These are phyloP conservation scores for Neolamprologus modestus DNA, from an alignment of 2,113 vertebrate genomes.

Conservation along the genomic window DNA sequence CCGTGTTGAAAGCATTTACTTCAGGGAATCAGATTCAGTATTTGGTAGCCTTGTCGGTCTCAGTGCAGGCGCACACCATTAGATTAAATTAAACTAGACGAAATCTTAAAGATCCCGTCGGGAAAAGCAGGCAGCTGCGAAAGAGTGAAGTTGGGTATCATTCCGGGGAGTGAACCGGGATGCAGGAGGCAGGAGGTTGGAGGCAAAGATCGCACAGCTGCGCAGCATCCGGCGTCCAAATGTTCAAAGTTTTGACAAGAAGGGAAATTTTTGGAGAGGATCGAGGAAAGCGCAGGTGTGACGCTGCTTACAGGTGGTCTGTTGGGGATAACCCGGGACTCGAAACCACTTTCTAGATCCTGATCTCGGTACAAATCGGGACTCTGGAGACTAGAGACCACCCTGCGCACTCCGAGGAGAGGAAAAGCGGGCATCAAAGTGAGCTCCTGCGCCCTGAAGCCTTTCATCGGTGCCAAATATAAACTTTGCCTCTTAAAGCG, in stretches of 20 bases:
- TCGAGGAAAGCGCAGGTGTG: conserved; percentile 58
- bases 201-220: neutral
- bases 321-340: neutral
- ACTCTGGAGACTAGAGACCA: conserved; percentile 7
- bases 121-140: neutral
- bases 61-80: neutral
- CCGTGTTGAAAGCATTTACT: neutral
- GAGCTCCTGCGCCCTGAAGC: conserved; percentile 12
- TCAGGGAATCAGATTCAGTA: neutral
- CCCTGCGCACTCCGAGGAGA: conserved; percentile 31
- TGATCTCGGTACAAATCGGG: conserved; percentile 20
- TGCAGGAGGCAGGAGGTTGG: conserved; percentile 3
- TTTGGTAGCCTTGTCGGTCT: neutral
- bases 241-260: conserved; percentile 27
- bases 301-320: conserved; percentile 43
- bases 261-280: conserved; percentile 51
- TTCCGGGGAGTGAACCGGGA: conserved; percentile 18
- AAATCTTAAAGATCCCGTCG: neutral
- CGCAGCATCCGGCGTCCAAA: conserved; percentile 12
- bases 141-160: neutral
- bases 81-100: neutral
- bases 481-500: conserved; percentile 69
- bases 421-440: neutral
- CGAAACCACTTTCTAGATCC: neutral
- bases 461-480: conserved; percentile 20